Conservation (phyloP, 2,888 invertebrate species). For the Aethes cnicana region DNA sequence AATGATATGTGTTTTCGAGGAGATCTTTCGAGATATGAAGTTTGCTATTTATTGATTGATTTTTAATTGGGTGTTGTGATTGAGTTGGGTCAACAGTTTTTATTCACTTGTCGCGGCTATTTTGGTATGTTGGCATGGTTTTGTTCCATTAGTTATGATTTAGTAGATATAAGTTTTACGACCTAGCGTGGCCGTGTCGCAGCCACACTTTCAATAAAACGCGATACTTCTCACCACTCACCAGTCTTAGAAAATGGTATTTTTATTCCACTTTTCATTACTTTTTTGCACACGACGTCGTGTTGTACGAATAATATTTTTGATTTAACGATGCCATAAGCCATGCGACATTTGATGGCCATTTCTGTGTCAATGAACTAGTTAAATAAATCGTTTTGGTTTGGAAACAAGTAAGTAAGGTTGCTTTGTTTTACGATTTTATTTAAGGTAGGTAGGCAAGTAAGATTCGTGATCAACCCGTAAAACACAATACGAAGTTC, state of each 20-base stretch:
- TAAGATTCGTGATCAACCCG: too few relatives aligned
- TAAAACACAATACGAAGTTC: too few relatives aligned
- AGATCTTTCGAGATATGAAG: slow-evolving; percentile 53
- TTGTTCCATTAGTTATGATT: slow-evolving; percentile 27
- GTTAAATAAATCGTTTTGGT: too few relatives aligned
- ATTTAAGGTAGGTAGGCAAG: too few relatives aligned
- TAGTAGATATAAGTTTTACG: slow-evolving; percentile 22
- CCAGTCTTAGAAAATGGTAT: slow-evolving; percentile 17
- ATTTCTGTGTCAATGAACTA: slow-evolving; percentile 8
- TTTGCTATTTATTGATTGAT: slow-evolving; percentile 67
- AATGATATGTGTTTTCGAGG: slow-evolving; percentile 80
- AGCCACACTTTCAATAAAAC: slow-evolving; percentile 18
- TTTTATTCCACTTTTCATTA: slow-evolving; percentile 9
- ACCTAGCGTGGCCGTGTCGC: slow-evolving; percentile 15
- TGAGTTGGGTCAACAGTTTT: slow-evolving; percentile 12
- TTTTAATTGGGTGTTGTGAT: slow-evolving; percentile 50
- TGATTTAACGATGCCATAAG: slow-evolving; percentile 5
- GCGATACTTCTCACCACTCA: slow-evolving; percentile 10
- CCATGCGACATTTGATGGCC: background rate
- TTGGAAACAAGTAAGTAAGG: too few relatives aligned
- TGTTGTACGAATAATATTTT: slow-evolving; percentile 7
- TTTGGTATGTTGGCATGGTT: slow-evolving; percentile 23
- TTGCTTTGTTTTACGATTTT: too few relatives aligned
- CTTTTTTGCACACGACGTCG: background rate
- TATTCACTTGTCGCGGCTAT: slow-evolving; percentile 11